These are phyloP conservation scores for Enchytraeus crypticus DNA, from an alignment of 2,888 invertebrate species.

Conservation along the genomic window DNA sequence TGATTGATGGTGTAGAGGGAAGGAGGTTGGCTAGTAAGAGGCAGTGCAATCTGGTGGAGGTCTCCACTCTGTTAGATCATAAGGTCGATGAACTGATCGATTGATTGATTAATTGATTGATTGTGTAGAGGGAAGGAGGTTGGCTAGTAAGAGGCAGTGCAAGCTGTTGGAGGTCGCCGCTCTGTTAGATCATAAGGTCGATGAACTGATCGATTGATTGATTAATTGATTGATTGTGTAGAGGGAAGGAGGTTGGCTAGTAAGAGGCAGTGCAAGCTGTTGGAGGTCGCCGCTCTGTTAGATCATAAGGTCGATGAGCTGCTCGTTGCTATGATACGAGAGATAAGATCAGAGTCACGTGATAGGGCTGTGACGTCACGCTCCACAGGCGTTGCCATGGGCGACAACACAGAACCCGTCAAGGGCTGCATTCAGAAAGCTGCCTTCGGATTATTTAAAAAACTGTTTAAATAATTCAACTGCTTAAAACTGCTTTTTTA, in stretches of 20 bases:
- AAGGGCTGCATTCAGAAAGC: constrained; percentile 7
- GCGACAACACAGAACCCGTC: not conserved
- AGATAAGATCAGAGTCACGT: too few species aligned
- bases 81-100: too few species aligned
- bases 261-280: constrained; percentile 3
- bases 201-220: constrained; percentile 11
- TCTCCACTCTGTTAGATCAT: constrained; percentile 16
- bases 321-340: too few species aligned
- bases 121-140: constrained; percentile 17
- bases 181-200: constrained; percentile 18
- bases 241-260: constrained; percentile 11
- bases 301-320: constrained; percentile 18
- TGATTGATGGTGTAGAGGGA: too few species aligned
- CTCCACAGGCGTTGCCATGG: too few species aligned
- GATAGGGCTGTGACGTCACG: too few species aligned
- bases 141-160: constrained; percentile 2
- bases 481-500: too few species aligned
- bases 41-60: constrained; percentile 10
- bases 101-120: too few species aligned
- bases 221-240: too few species aligned
- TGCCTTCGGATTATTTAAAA: constrained; percentile 2
- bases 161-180: constrained; percentile 14
- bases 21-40: constrained; percentile 5
- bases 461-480: constrained; percentile 10
- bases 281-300: constrained; percentile 17